Percentiles rank a stretch among this genome's conserved stretches.
Evolutionary conservation across 1,140 invertebrate genomes (phyloP).

Genomic region (Nomia melanderi): DNA sequence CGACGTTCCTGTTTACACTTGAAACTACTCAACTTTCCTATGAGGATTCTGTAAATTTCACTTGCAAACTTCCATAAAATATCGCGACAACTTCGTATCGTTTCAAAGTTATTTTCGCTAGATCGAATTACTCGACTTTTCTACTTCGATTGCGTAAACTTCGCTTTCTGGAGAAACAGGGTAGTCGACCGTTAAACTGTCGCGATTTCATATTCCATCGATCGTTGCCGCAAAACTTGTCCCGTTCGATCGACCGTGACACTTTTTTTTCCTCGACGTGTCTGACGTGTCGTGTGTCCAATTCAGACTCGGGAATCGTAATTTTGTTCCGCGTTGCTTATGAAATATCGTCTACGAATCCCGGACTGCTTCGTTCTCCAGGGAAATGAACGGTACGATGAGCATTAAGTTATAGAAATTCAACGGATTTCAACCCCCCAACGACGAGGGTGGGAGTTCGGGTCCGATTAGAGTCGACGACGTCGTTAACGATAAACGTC

Average conservation of each 20-base stretch:
- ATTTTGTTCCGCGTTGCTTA: not conserved
- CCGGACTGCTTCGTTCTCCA: not conserved
- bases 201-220: not conserved
- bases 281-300: too few species aligned
- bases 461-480: not conserved
- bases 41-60: too few species aligned
- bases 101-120: too few species aligned
- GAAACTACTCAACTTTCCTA: too few species aligned
- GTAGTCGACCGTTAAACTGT: not conserved
- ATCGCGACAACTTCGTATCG: too few species aligned
- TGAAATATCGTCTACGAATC: too few species aligned
- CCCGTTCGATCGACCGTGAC: constrained; percentile 54
- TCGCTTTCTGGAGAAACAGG: too few species aligned
- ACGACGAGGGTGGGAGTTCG: not conserved
- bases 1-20: too few species aligned
- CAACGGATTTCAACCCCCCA: not conserved
- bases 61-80: too few species aligned
- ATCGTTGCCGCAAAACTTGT: not conserved
- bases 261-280: constrained; percentile 26
- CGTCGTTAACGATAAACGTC: not conserved
- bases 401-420: constrained; percentile 4
- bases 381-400: constrained; percentile 41
- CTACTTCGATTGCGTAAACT: too few species aligned
- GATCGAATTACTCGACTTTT: too few species aligned
- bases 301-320: not conserved